A percentile compares a stretch with the other conserved stretches of the same genome.
Evolutionary conservation across 2,113 vertebrate genomes (phyloP).

Genomic region (human): GRCh38 chr11:40691501-40692000

Average conservation of each 20-base stretch:
- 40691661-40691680: not conserved
- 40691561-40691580: not conserved
- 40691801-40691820: not conserved
- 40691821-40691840: not conserved
- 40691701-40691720: not conserved
- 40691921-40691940: not conserved
- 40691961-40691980: not conserved
- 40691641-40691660: not conserved
- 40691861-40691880: not conserved
- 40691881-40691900: not conserved
- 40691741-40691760: not conserved
- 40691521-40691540: not conserved
- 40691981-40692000: not conserved
- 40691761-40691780: not conserved
- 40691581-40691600: not conserved
- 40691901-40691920: not conserved
- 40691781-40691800: not conserved
- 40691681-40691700: not conserved
- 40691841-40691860: not conserved
- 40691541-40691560: not conserved
- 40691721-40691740: not conserved
- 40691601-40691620: not conserved
- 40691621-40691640: not conserved
- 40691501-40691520: constrained; percentile 24
- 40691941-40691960: not conserved